Evolutionary conservation across 1,140 invertebrate species (phyloP).

Genomic region (Lineus longissimus): DNA sequence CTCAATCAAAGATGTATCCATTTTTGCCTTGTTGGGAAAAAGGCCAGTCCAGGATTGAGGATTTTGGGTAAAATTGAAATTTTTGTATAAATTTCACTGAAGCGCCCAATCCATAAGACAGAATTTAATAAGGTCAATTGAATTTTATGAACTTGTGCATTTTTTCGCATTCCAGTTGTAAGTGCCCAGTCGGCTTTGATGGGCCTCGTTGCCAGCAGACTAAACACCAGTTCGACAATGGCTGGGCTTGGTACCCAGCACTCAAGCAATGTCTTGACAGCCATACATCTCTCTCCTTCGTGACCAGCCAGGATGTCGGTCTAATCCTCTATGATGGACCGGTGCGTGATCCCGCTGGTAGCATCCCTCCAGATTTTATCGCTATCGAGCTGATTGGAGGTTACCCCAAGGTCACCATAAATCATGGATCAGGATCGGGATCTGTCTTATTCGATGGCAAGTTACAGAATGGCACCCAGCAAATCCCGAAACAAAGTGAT

Average conservation of each 20-base stretch:
- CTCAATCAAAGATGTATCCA: too few relatives aligned
- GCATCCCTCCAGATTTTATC: slow-evolving; percentile 73
- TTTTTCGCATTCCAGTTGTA: slow-evolving; percentile 66
- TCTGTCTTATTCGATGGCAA: slow-evolving; percentile 74
- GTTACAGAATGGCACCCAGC: slow-evolving; percentile 17
- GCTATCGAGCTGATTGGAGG: slow-evolving; percentile 87
- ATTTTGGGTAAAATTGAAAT: too few relatives aligned
- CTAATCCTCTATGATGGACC: slow-evolving; percentile 94
- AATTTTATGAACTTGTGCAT: too few relatives aligned
- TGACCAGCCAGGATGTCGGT: slow-evolving; percentile 78
- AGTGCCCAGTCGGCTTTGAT: slow-evolving; percentile 84
- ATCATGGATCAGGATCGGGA: slow-evolving; percentile 91
- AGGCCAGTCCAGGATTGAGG: too few relatives aligned
- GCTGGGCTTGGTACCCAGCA: slow-evolving; percentile 84
- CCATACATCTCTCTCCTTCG: slow-evolving; percentile 90
- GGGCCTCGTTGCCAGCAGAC: slow-evolving; percentile 95
- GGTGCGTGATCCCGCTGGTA: slow-evolving; percentile 61
- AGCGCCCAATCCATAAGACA: too few relatives aligned
- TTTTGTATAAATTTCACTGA: too few relatives aligned
- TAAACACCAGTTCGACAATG: slow-evolving; percentile 60
- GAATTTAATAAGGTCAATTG: too few relatives aligned
- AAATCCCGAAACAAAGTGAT: slow-evolving; percentile 78
- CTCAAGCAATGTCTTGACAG: slow-evolving; percentile 94
- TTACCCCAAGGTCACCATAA: slow-evolving; percentile 82
- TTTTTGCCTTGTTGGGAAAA: too few relatives aligned